These are phyloP conservation scores for Apantesis nais DNA, from an alignment of 2,888 invertebrate genomes.

Conservation along the genomic window DNA sequence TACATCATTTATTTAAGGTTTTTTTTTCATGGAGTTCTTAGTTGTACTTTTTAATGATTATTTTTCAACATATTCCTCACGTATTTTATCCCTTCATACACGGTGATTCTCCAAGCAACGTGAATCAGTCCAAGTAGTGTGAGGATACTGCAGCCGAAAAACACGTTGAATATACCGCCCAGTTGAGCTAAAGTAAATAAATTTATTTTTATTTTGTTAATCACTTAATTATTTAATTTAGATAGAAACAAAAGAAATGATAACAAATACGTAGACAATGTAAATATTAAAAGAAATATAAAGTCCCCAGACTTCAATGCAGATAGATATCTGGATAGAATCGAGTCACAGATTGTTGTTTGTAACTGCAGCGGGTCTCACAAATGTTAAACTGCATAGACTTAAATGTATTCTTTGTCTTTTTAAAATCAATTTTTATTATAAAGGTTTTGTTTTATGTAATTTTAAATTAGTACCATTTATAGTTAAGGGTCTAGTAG, in stretches of 20 bases:
- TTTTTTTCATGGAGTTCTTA: neutral
- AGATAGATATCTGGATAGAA: too few relatives aligned
- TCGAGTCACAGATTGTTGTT: too few relatives aligned
- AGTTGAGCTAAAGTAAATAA: conserved; percentile 64
- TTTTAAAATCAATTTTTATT: too few relatives aligned
- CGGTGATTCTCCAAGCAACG: neutral
- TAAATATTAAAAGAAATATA: neutral
- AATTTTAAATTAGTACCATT: neutral
- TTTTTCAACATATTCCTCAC: neutral
- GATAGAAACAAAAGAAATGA: neutral
- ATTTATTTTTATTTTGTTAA: neutral
- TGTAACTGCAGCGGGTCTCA: too few relatives aligned
- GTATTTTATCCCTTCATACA: neutral
- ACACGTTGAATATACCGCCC: conserved; percentile 73
- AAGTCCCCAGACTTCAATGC: neutral
- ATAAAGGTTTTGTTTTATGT: too few relatives aligned
- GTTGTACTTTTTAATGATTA: neutral
- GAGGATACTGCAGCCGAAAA: conserved; percentile 75
- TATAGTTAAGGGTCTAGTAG: neutral
- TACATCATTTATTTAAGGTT: neutral
- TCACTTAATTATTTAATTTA: neutral
- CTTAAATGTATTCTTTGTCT: too few relatives aligned
- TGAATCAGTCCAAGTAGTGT: conserved; percentile 63
- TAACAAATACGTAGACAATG: too few relatives aligned
- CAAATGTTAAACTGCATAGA: too few relatives aligned